These are phyloP conservation scores for Motacilla alba DNA, from an alignment of 2,113 vertebrate genomes.

Conservation along the genomic window DNA sequence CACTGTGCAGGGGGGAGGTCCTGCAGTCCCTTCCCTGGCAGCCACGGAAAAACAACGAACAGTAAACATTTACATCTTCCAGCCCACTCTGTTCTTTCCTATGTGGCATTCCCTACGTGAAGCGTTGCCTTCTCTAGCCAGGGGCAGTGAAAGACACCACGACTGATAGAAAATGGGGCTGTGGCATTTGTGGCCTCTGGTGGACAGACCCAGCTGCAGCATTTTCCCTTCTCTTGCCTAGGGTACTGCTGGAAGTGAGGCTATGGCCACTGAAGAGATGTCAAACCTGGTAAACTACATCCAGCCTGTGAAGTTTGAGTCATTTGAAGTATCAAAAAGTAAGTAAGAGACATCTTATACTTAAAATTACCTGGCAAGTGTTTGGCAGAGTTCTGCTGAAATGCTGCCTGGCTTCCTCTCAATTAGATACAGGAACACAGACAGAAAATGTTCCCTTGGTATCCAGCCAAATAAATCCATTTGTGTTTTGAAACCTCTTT, in stretches of 20 bases:
- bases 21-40: neutral
- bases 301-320: conserved; percentile 96
- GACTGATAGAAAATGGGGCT: neutral
- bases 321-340: conserved; percentile 96
- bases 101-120: neutral
- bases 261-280: conserved; percentile 97
- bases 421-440: neutral
- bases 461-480: neutral
- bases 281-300: conserved; percentile 98
- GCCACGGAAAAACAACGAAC: neutral
- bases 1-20: neutral
- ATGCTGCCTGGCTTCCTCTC: neutral
- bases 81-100: neutral
- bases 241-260: conserved; percentile 94
- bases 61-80: neutral
- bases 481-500: neutral
- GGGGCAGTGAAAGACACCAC: neutral
- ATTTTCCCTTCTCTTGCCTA: conserved; percentile 47
- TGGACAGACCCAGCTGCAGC: neutral
- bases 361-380: neutral
- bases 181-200: neutral
- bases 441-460: neutral
- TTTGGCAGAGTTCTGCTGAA: neutral
- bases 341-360: conserved; percentile 42
- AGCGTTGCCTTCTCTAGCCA: neutral